Conservation (phyloP, 2,113 vertebrate species). For the Corythoichthys haematopterus region DNA sequence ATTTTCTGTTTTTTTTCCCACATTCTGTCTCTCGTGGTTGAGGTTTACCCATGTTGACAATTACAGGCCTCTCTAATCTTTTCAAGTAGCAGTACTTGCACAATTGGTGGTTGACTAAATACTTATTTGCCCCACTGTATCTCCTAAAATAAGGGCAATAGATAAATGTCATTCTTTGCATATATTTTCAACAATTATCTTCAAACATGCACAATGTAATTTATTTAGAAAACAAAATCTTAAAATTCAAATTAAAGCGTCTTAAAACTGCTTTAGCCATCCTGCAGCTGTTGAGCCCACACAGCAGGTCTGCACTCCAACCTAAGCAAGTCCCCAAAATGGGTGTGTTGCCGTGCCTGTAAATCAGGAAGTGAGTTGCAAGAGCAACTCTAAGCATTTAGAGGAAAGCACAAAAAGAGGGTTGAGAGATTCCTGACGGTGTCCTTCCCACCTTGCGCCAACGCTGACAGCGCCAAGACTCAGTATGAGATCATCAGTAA, state of each 20-base stretch:
- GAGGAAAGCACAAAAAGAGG: constrained; percentile 40
- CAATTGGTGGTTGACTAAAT: no score
- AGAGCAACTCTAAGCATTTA: constrained; percentile 36
- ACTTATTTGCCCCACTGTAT: no score
- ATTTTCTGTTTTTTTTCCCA: no score
- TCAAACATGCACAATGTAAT: background rate
- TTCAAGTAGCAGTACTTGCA: no score
- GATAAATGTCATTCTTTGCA: no score
- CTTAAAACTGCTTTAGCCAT: no score
- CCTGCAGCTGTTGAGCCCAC: background rate
- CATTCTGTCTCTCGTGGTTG: no score
- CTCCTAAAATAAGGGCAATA: no score
- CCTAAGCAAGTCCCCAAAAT: constrained; percentile 38
- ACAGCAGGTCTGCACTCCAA: constrained; percentile 20
- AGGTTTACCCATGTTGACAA: no score
- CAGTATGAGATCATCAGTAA: constrained; percentile 52
- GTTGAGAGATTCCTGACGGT: constrained; percentile 37
- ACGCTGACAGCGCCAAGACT: constrained; percentile 23
- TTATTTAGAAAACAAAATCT: background rate
- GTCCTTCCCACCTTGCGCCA: background rate
- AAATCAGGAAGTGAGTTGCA: constrained; percentile 46
- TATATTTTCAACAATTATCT: background rate
- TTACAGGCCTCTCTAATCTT: no score
- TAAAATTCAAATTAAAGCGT: no score
- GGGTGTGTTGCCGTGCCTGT: background rate